These are phyloP conservation scores for Okapia johnstoni DNA, from an alignment of 2,113 vertebrate species.

Conservation along the genomic window DNA sequence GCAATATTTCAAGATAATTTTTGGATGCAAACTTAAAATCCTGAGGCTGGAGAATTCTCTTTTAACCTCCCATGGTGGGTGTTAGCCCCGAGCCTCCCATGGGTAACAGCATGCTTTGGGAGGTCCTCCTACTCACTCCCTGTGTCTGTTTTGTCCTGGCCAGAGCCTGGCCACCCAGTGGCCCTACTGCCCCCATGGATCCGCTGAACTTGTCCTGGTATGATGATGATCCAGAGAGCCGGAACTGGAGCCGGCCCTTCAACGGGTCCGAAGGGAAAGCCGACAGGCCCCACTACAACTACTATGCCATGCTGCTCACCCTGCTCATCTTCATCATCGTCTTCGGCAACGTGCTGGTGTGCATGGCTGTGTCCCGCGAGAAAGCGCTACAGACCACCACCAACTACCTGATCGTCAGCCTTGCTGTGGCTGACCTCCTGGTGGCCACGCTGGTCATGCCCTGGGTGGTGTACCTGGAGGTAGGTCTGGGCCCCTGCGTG, in stretches of 20 bases:
- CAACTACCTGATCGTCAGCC: conserved; percentile 98
- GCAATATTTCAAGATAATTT: neutral
- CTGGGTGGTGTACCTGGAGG: conserved; percentile 97
- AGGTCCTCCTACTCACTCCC: neutral
- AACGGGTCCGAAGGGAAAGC: conserved; percentile 83
- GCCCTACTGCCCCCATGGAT: conserved; percentile 88
- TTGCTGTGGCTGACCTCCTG: conserved; percentile 96
- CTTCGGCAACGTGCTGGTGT: conserved; percentile 97
- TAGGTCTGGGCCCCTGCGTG: conserved; percentile 65
- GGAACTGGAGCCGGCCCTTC: conserved; percentile 86
- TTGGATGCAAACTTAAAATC: neutral
- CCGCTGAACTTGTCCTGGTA: conserved; percentile 91
- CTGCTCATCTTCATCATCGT: conserved; percentile 97
- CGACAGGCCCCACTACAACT: conserved; percentile 90
- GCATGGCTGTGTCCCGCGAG: conserved; percentile 96
- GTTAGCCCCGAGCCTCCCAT: fast-evolving
- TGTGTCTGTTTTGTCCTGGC: neutral
- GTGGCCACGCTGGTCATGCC: conserved; percentile 97
- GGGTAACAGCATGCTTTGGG: neutral
- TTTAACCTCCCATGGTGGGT: fast-evolving
- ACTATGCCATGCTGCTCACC: conserved; percentile 96
- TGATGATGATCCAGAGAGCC: conserved; percentile 84
- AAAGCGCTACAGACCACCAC: conserved; percentile 98
- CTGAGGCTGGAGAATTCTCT: neutral
- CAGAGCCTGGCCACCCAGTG: conserved; percentile 72